phyloP scores from a whole-genome alignment of 2,888 invertebrate genomes.

The Strigamia maritima region DNA sequence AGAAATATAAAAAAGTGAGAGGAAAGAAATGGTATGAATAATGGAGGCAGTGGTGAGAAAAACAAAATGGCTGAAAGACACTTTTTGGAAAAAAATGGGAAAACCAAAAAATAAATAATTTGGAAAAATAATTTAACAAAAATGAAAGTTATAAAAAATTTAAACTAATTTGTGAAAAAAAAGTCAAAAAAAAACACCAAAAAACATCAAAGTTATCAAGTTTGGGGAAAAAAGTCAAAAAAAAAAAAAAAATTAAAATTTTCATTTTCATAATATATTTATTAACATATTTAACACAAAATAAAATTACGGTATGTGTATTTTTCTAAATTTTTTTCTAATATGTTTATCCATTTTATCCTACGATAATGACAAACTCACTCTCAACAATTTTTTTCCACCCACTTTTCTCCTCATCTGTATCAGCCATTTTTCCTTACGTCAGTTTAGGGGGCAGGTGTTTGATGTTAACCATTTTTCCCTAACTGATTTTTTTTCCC shows the following conservation, averaged over 20 bases:
- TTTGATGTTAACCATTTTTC: constrained; percentile 34
- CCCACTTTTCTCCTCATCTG: constrained; percentile 25
- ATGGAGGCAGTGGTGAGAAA: background rate
- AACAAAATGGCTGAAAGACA: background rate
- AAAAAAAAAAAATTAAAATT: background rate
- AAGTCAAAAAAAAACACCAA: too few species aligned
- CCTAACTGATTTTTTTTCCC: constrained; percentile 29
- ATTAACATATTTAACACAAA: too few species aligned
- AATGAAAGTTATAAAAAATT: too few species aligned
- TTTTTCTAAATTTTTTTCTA: too few species aligned
- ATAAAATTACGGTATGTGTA: too few species aligned
- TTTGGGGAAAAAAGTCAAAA: background rate
- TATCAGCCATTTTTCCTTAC: constrained; percentile 26
- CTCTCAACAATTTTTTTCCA: background rate
- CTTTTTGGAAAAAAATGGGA: too few species aligned
- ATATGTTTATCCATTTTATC: too few species aligned
- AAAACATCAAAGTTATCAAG: too few species aligned
- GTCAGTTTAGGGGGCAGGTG: constrained; percentile 28
- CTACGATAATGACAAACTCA: background rate
- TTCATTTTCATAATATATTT: background rate
- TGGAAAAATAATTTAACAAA: too few species aligned
- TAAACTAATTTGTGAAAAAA: too few species aligned
- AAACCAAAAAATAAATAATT: too few species aligned
- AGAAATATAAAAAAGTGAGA: constrained; percentile 26
- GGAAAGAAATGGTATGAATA: background rate